phyloP scores from a whole-genome alignment of 1,140 invertebrate genomes.

The Pygmarrhopalites habei region DNA sequence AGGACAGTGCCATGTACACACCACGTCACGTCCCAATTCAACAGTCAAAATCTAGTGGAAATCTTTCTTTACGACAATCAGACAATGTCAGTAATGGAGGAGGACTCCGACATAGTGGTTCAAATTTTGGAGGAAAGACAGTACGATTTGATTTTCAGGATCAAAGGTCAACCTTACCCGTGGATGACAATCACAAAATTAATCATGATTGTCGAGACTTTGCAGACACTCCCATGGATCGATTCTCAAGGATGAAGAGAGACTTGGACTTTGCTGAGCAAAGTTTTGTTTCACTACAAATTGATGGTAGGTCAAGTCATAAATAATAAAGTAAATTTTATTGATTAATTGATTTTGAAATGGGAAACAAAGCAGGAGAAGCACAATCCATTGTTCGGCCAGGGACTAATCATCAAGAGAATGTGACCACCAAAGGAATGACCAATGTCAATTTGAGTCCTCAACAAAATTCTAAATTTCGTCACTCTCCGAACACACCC shows the following conservation, averaged over 20 bases:
- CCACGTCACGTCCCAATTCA: constrained; percentile 15
- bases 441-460: too few relatives aligned
- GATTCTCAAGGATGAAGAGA: not conserved
- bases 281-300: constrained; percentile 18
- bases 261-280: not conserved
- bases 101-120: not conserved
- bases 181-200: not conserved
- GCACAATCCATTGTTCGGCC: too few relatives aligned
- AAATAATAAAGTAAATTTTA: not conserved
- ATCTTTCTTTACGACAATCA: constrained; percentile 18
- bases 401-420: too few relatives aligned
- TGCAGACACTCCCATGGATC: not conserved
- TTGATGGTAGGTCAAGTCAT: constrained; percentile 8
- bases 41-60: constrained; percentile 34
- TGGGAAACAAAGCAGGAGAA: too few relatives aligned
- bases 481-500: not conserved
- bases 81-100: constrained; percentile 7
- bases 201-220: not conserved
- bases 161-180: not conserved
- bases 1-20: not conserved
- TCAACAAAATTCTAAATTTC: too few relatives aligned
- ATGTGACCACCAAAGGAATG: too few relatives aligned
- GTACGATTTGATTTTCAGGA: constrained; percentile 8
- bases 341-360: not conserved
- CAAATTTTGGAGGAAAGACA: not conserved